Percentiles rank a stretch among this genome's conserved stretches.
Evolutionary conservation across 2,113 vertebrate species (phyloP).

Genomic region (Scomber colias): DNA sequence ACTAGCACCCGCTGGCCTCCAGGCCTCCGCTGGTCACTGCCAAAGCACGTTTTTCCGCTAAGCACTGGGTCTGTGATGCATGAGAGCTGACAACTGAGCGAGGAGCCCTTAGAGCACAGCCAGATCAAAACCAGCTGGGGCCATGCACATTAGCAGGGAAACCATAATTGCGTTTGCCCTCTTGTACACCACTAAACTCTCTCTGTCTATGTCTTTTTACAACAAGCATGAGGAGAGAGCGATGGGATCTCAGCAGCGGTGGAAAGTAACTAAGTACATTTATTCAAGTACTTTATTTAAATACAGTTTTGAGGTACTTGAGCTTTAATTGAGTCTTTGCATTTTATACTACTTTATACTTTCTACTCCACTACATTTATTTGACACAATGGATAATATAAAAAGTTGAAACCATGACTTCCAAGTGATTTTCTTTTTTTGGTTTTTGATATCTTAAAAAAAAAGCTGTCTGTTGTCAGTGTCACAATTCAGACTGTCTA

Average conservation of each 20-base stretch:
- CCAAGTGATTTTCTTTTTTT: too few species aligned
- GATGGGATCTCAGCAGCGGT: neutral
- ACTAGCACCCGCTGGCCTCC: slow-evolving; percentile 65
- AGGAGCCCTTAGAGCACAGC: slow-evolving; percentile 61
- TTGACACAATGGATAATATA: too few species aligned
- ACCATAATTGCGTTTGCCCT: slow-evolving; percentile 83
- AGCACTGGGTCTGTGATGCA: slow-evolving; percentile 75
- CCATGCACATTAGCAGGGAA: slow-evolving; percentile 75
- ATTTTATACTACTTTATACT: too few species aligned
- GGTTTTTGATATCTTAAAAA: too few species aligned
- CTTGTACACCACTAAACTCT: slow-evolving; percentile 69
- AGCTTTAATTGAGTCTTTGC: too few species aligned
- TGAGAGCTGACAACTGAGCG: slow-evolving; percentile 82
- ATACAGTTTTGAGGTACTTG: too few species aligned
- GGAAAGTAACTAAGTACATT: too few species aligned
- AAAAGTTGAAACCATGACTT: too few species aligned
- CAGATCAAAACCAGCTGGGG: slow-evolving; percentile 84
- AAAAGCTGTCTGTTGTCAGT: too few species aligned
- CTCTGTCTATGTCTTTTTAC: slow-evolving; percentile 45
- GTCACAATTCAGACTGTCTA: too few species aligned
- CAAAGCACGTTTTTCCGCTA: slow-evolving; percentile 81
- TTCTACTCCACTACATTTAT: too few species aligned
- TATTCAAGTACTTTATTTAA: too few species aligned
- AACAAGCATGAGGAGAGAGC: slow-evolving; percentile 38
- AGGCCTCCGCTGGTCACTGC: slow-evolving; percentile 69